Evolutionary conservation across 2,888 invertebrate genomes (phyloP), one percentile per base, ranked within the genome.

Genomic region (Pristionchus maxplancki): DNA sequence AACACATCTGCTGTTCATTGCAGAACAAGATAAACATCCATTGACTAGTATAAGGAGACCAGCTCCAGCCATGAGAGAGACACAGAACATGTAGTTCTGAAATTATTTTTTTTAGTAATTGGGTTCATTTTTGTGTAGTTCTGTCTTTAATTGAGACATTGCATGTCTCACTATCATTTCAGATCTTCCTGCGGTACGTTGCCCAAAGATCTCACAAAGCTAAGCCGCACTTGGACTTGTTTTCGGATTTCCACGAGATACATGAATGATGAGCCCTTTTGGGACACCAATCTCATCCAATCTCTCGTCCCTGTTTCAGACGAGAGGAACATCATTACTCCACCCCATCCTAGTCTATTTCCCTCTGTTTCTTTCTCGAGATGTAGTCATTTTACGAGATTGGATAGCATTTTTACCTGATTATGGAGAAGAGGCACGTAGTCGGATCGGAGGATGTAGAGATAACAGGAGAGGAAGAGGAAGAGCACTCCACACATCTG

Each of bases 401-500:
- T 44, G 44, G 6, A 6, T 44, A 44, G 44, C 37, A 17, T 37
- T 6, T 50, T 48, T 34, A 71, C 88, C 88, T 78, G 78, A 31
- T 81, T 88, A 37, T 88, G 88, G 6, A 88, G 62, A 0, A 88
- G 88, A 11, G 88, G 88, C 11, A 88, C 88, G 44, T 88, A 88
- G 81, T 88, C 88, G 0, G 88, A 88, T n/a, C 88, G 78, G 58
- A 88, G 88, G 6, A 88, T 81, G 81, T 88, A 88, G 58, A 88
- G 88, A 37, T 88, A 88, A 40, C 88, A 88, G 28, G 88, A 88
- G 53, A 88, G 78, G 88, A 88, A 88, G 53, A 88, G 88, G 88
- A 88, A 88, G 58, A 88, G 88, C 58, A 88, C 88, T 58, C 88
- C 88, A 62, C 88, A 88, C 88, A 88, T 88, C 88, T 88, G 88